These are phyloP conservation scores for Sinocyclocheilus anophthalmus DNA, from an alignment of 2,113 vertebrate species.

Conservation along the genomic window DNA sequence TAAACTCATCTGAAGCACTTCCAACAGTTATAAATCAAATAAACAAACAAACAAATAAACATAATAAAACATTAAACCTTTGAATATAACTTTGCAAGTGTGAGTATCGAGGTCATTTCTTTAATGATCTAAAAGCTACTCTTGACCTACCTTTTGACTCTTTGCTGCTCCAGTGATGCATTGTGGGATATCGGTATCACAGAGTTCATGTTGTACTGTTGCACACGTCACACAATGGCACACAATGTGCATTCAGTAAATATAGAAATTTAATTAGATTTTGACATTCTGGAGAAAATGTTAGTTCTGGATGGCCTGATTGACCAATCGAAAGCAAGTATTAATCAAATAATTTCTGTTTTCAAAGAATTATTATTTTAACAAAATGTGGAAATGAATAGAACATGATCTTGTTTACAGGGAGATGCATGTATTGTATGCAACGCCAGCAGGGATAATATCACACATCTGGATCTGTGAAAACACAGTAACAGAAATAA, in stretches of 20 bases:
- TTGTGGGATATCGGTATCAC: conserved; percentile 15
- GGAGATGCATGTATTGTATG: neutral
- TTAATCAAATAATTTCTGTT: too few species aligned
- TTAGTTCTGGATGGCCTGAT: too few species aligned
- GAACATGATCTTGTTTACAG: neutral
- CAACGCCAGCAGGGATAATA: neutral
- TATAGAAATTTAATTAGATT: too few species aligned
- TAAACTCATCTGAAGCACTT: neutral
- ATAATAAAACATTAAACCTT: neutral
- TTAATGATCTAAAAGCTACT: conserved; percentile 15
- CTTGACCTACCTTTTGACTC: conserved; percentile 10
- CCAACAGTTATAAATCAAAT: neutral
- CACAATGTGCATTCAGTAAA: too few species aligned
- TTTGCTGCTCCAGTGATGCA: conserved; percentile 47
- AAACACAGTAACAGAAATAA: neutral
- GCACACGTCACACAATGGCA: conserved; percentile 29
- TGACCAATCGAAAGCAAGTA: too few species aligned
- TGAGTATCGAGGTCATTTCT: neutral
- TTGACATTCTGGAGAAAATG: too few species aligned
- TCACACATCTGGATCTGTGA: conserved; percentile 16
- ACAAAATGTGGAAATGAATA: too few species aligned
- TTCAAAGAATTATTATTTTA: too few species aligned
- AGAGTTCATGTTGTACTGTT: neutral
- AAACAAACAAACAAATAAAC: neutral
- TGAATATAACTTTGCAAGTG: neutral